Conservation (phyloP, 37 sponge, comb jelly and placozoan genomes). For the Aplysina aerophoba region DNA sequence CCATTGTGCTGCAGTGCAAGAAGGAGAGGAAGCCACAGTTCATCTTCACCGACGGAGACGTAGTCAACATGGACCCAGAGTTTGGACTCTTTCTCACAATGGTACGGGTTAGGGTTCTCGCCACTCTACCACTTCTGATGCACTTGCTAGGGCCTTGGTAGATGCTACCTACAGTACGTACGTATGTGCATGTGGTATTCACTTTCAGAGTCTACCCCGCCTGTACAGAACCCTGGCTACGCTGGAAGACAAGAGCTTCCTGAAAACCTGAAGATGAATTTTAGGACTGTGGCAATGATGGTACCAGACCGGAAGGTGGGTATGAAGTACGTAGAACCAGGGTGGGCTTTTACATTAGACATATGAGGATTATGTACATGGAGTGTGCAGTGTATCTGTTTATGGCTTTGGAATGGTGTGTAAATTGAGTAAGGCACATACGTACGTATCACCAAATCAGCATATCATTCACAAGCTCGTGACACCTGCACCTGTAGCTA, state of each 20-base stretch:
- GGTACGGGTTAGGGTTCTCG: too few relatives aligned
- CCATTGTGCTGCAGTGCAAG: conserved; percentile 89
- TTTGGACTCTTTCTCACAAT: conserved; percentile 99
- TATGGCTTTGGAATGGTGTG: too few relatives aligned
- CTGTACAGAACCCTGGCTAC: conserved; percentile 93
- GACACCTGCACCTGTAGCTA: too few relatives aligned
- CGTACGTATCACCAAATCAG: too few relatives aligned
- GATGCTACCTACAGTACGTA: neutral
- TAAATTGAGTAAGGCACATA: too few relatives aligned
- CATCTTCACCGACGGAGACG: conserved; percentile 97
- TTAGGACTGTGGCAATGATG: conserved; percentile 99
- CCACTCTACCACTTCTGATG: too few relatives aligned
- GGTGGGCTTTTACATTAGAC: too few relatives aligned
- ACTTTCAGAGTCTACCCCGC: too few relatives aligned
- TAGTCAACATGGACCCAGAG: conserved; percentile 92
- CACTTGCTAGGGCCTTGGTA: neutral
- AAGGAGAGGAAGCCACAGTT: conserved; percentile 97
- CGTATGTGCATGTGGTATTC: neutral
- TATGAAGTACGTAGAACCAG: too few relatives aligned
- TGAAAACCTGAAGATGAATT: conserved; percentile 98
- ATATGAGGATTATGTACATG: too few relatives aligned
- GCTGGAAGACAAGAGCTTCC: conserved; percentile 98
- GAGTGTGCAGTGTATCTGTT: too few relatives aligned
- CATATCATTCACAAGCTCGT: too few relatives aligned
- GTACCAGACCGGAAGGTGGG: conserved; percentile 94